These are phyloP conservation scores for Dastarcus helophoroides DNA, from an alignment of 2,888 invertebrate species.

Conservation along the genomic window DNA sequence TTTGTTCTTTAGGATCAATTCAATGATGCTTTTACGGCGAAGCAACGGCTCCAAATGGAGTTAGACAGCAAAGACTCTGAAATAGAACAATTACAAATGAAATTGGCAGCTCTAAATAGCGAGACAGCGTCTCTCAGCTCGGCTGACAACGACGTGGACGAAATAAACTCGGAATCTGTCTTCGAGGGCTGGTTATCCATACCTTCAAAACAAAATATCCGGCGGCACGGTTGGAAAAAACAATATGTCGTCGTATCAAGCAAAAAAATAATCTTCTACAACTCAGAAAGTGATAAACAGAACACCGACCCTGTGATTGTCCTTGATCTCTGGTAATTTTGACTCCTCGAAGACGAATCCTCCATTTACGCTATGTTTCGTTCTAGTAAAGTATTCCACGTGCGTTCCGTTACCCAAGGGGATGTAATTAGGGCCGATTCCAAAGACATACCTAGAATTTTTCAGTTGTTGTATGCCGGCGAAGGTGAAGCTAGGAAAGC, in stretches of 20 bases:
- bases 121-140: conserved; percentile 89
- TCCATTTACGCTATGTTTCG: conserved; percentile 11
- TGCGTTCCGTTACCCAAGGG: conserved; percentile 95
- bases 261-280: conserved; percentile 94
- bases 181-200: conserved; percentile 95
- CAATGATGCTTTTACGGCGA: conserved; percentile 66
- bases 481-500: conserved; percentile 86
- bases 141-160: conserved; percentile 75
- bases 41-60: conserved; percentile 84
- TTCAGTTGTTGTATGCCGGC: conserved; percentile 92
- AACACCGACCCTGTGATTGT: conserved; percentile 92
- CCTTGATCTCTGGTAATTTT: conserved; percentile 79
- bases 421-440: conserved; percentile 98
- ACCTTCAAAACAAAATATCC: conserved; percentile 90
- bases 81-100: conserved; percentile 84
- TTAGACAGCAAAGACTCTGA: conserved; percentile 93
- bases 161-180: conserved; percentile 56
- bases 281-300: conserved; percentile 85
- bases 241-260: conserved; percentile 96
- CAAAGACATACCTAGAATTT: conserved; percentile 98
- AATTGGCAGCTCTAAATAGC: conserved; percentile 64
- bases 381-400: conserved; percentile 94
- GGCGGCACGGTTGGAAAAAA: conserved; percentile 92
- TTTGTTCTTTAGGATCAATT: conserved; percentile 57
- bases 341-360: not conserved